These are phyloP conservation scores for Catotricha subobsoleta DNA, from an alignment of 2,888 invertebrate genomes.

Conservation along the genomic window DNA sequence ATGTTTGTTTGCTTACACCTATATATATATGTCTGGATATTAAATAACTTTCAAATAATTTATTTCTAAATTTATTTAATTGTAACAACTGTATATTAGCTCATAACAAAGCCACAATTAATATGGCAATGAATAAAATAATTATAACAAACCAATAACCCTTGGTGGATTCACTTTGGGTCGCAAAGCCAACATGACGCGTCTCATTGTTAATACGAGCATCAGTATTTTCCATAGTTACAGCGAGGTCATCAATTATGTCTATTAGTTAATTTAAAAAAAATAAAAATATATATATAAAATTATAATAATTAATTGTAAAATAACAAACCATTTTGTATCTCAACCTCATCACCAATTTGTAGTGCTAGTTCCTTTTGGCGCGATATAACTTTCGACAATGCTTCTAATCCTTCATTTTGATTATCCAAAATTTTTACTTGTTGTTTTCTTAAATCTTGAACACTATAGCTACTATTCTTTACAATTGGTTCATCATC, in stretches of 20 bases:
- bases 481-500: conserved; percentile 29
- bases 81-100: too few relatives aligned
- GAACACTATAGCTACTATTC: conserved; percentile 25
- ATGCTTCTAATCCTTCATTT: conserved; percentile 53
- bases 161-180: conserved; percentile 51
- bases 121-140: conserved; percentile 45
- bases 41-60: too few relatives aligned
- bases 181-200: conserved; percentile 42
- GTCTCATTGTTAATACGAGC: conserved; percentile 49
- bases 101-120: conserved; percentile 34
- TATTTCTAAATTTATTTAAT: too few relatives aligned
- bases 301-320: conserved; percentile 6
- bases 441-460: conserved; percentile 38
- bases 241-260: conserved; percentile 56
- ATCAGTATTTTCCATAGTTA: conserved; percentile 52
- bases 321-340: conserved; percentile 46
- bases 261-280: conserved; percentile 30
- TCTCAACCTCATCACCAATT: conserved; percentile 55
- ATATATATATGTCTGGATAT: too few relatives aligned
- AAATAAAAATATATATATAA: conserved; percentile 9
- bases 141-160: conserved; percentile 60
- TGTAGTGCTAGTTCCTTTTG: conserved; percentile 59
- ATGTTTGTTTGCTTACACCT: too few relatives aligned
- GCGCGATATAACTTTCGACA: conserved; percentile 53
- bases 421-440: conserved; percentile 46